These are phyloP conservation scores for Hyles vespertilio DNA, from an alignment of 1,140 invertebrate genomes.

Conservation along the genomic window DNA sequence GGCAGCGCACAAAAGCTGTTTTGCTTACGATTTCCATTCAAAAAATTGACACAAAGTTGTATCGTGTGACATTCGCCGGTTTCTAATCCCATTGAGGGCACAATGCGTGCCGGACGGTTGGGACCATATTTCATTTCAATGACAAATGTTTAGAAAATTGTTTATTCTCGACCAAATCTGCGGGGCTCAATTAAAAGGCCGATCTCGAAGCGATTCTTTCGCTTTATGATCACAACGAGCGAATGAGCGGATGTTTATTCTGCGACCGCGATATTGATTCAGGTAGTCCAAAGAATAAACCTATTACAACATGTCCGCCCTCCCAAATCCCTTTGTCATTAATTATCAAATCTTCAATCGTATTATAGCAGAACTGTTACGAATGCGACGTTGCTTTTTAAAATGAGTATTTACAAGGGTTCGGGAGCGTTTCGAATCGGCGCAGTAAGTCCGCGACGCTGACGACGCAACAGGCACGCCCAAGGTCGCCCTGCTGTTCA, in stretches of 20 bases:
- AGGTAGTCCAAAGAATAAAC: conserved; percentile 63
- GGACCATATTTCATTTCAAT: conserved; percentile 67
- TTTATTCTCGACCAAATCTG: conserved; percentile 57
- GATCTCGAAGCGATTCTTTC: conserved; percentile 31
- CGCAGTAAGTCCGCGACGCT: conserved; percentile 13
- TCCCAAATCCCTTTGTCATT: conserved; percentile 37
- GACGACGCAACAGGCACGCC: conserved; percentile 50
- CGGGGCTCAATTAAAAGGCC: conserved; percentile 51
- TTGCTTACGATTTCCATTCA: conserved; percentile 53
- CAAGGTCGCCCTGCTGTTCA: conserved; percentile 26
- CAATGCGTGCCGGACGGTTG: conserved; percentile 41
- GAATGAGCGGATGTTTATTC: conserved; percentile 63
- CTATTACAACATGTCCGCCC: conserved; percentile 48
- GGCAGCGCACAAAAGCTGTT: conserved; percentile 38
- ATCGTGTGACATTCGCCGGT: conserved; percentile 64
- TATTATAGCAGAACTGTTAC: conserved; percentile 38
- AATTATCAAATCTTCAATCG: conserved; percentile 38
- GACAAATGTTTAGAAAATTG: conserved; percentile 74
- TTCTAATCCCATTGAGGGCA: conserved; percentile 65
- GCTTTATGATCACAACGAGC: conserved; percentile 49
- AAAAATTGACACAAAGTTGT: conserved; percentile 42
- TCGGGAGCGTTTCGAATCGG: conserved; percentile 51
- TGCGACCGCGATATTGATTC: conserved; percentile 56
- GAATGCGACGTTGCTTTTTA: conserved; percentile 44
- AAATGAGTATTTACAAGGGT: conserved; percentile 43